Base-by-base conservation (phyloP, 2,113 vertebrate species). In the Ophiodon elongatus region DNA sequence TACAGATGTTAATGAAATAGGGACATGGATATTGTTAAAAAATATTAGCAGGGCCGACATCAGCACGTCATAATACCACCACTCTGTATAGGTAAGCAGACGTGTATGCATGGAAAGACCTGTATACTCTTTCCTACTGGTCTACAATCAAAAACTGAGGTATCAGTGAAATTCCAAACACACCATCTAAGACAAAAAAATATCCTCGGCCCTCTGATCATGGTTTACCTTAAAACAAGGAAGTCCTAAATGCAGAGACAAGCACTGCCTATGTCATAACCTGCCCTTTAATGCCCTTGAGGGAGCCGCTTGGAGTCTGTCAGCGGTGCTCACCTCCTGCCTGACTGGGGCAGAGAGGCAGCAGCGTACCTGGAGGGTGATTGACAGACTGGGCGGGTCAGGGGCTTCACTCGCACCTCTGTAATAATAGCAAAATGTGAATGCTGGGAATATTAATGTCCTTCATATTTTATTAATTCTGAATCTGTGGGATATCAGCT, bases 391-490 rank as follows among this genome's bases (percentile, higher is more conserved):
- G 76, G 77, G 77, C 39, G 29, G 87, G 83, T 60, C 67, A 10
- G 80, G 86, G 80, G 89, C 85, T 81, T 74, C 69, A 37, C 56
- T 11, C 43, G 84, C 88, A 83, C 86, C 84, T 63, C 81, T 79
- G 87, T 83, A 93, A 93, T 93, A 91, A 91, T 76, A 52, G 83
- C 90, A 91, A 82, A 88, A 89, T 54, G 80, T 27, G 62, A 85
- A 87, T 64, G 84, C 66, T 60, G 76, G 82, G 92, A 95, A 95
- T 95, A 93, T 93, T 94, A 95, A 96, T 91, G 90, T 77, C 75
- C 88, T 87, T 95, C 93, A 95, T 96, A 92, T 94, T 95, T 96
- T 94, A 96, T 95, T 95, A 92, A 95, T 94, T 88, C 85, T 45
- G 76, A 92, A 93, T 94, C 91, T 65, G 74, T 76, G 82, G 85